Conservation (phyloP, 2,888 invertebrate species). For the Papilio elwesi region DNA sequence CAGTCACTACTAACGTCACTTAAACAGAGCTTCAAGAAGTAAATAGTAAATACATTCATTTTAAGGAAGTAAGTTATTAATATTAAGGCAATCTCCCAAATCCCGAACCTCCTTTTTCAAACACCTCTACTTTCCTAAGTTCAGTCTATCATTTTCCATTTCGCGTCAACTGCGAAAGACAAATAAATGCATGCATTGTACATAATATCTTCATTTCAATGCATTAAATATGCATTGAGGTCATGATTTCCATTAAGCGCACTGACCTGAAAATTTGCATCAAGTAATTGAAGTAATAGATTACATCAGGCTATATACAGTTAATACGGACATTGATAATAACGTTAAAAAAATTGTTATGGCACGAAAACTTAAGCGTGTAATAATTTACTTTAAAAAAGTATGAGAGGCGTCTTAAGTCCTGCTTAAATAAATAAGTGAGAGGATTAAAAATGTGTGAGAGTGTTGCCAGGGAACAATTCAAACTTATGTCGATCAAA, state of each 20-base stretch:
- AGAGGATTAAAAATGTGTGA: too few relatives aligned
- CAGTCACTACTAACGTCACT: too few relatives aligned
- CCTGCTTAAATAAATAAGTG: too few relatives aligned
- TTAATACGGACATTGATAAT: not conserved
- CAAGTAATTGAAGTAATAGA: slow-evolving; percentile 41
- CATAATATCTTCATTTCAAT: slow-evolving; percentile 17
- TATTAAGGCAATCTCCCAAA: not conserved
- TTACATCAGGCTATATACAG: slow-evolving; percentile 6
- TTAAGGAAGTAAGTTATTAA: too few relatives aligned
- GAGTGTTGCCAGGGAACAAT: too few relatives aligned
- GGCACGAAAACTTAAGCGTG: not conserved
- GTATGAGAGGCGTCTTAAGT: too few relatives aligned
- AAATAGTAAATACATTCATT: too few relatives aligned
- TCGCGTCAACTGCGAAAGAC: not conserved
- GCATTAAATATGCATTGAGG: slow-evolving; percentile 18
- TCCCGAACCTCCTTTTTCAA: not conserved
- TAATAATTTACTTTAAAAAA: not conserved
- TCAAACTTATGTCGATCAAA: too few relatives aligned
- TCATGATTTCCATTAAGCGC: slow-evolving; percentile 24
- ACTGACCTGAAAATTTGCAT: slow-evolving; percentile 38
- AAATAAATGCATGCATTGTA: not conserved
- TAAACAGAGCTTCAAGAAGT: too few relatives aligned
- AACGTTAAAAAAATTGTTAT: not conserved
- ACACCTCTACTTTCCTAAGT: not conserved
- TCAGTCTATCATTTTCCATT: not conserved